Percentiles rank a stretch among this genome's conserved stretches.
phyloP scores from a whole-genome alignment of 53 echinoderm and acorn worm species.

The Hippasteria phrygiana region DNA sequence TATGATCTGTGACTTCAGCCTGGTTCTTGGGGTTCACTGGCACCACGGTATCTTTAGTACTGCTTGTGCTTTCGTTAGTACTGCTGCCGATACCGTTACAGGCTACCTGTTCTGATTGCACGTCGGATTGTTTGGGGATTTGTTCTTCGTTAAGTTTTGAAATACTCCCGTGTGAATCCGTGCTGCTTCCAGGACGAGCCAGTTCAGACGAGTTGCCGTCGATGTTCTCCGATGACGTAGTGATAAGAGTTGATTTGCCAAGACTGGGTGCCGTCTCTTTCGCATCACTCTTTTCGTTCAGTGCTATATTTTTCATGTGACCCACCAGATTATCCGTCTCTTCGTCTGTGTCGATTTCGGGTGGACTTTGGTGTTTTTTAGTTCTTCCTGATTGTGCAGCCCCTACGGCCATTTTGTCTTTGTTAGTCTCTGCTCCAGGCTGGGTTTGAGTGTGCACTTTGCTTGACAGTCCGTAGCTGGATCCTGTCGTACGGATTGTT shows the following conservation, averaged over 20 bases:
- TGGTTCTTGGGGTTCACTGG: slow-evolving; percentile 18
- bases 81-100: slow-evolving; percentile 49
- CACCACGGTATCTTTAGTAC: slow-evolving; percentile 37
- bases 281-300: not conserved
- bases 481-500: slow-evolving; percentile 47
- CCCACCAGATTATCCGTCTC: slow-evolving; percentile 47
- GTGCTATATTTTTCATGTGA: not conserved
- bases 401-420: slow-evolving; percentile 8
- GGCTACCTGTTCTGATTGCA: not conserved
- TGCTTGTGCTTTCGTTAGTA: slow-evolving; percentile 41
- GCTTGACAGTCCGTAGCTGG: slow-evolving; percentile 42
- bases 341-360: slow-evolving; percentile 48
- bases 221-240: slow-evolving; percentile 21
- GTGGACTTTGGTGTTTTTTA: not conserved
- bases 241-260: not conserved
- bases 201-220: slow-evolving; percentile 6
- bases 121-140: not conserved
- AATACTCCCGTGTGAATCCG: not conserved
- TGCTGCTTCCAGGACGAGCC: not conserved
- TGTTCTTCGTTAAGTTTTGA: slow-evolving; percentile 7
- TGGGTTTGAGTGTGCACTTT: not conserved
- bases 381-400: slow-evolving; percentile 25
- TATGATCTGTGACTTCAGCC: not conserved
- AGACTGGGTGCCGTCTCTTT: not conserved
- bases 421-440: slow-evolving; percentile 30